Base-by-base conservation (phyloP, 1,140 invertebrate genomes). In the Listronotus oregonensis region DNA sequence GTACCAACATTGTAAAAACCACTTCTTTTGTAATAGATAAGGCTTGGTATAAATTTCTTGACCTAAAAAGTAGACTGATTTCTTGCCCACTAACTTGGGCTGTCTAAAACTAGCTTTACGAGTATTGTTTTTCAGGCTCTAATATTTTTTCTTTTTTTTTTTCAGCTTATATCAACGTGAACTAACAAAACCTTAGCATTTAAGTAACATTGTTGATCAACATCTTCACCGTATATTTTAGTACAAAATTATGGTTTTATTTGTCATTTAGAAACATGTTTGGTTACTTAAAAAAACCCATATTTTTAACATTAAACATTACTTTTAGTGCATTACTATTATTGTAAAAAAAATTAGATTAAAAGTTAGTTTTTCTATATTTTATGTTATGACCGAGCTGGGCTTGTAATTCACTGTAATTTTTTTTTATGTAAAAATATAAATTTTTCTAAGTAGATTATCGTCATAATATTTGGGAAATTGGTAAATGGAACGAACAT, bases 91-190 rank as follows among this genome's bases (percentile, higher is more conserved):
- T n/a, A n/a, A n/a, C n/a, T n/a, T n/a, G n/a, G n/a, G n/a, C n/a
- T n/a, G n/a, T n/a, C n/a, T n/a, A n/a, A n/a, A n/a, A n/a, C n/a
- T n/a, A n/a, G n/a, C n/a, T n/a, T n/a, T n/a, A n/a, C n/a, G n/a
- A n/a, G n/a, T n/a, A n/a, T n/a, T n/a, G n/a, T n/a, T n/a, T n/a
- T n/a, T n/a, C n/a, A n/a, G n/a, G n/a, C n/a, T n/a, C n/a, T 46
- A 14, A 5, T 17, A 15, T 5, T 47, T 55, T 27, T 27, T 27
- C 21, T 43, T 32, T 56, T 65, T 74, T 65, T 64, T 58, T 76
- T 76, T 61, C 71, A 76, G 75, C 70, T 76, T 39, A 76, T 76
- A 76, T 76, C 75, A 69, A 76, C 75, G 73, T 74, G 73, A 74
- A 71, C 69, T 69, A 58, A 67, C 46, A 42, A 50, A 44, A 34